Evolutionary conservation across 2,888 invertebrate species (phyloP).

Genomic region (Drosophila infuscata): DNA sequence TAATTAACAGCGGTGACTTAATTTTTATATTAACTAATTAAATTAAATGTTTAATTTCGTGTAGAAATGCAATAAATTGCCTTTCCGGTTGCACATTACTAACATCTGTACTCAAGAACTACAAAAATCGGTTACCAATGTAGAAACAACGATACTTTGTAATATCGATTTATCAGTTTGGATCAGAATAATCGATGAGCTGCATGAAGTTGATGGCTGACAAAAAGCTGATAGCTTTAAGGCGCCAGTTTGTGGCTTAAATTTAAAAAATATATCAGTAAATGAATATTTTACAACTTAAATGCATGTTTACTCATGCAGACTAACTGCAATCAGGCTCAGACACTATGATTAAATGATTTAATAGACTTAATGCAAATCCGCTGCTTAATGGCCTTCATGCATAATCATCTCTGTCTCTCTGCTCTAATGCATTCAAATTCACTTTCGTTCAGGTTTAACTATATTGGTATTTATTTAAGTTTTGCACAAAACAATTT

Average conservation of each 20-base stretch:
- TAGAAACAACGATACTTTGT: background rate
- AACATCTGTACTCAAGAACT: background rate
- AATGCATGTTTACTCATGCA: background rate
- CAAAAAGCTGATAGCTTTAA: slow-evolving; percentile 17
- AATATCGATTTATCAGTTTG: background rate
- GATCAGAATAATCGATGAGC: background rate
- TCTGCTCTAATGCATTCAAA: slow-evolving; percentile 14
- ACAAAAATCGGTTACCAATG: background rate
- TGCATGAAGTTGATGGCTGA: background rate
- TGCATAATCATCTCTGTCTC: background rate
- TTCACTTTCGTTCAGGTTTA: slow-evolving; percentile 40
- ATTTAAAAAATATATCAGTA: too few relatives aligned
- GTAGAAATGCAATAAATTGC: background rate
- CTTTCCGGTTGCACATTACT: background rate
- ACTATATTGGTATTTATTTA: background rate
- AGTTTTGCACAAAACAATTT: slow-evolving; percentile 22
- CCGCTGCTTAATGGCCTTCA: background rate
- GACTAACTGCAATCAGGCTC: background rate
- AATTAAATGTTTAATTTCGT: background rate
- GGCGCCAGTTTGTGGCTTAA: background rate
- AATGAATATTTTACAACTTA: background rate
- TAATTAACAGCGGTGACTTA: slow-evolving; percentile 32
- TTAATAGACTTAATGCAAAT: background rate
- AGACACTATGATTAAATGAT: background rate
- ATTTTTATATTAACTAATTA: background rate